Evolutionary conservation across 2,888 invertebrate genomes (phyloP).

Genomic region (Tineola bisselliella): DNA sequence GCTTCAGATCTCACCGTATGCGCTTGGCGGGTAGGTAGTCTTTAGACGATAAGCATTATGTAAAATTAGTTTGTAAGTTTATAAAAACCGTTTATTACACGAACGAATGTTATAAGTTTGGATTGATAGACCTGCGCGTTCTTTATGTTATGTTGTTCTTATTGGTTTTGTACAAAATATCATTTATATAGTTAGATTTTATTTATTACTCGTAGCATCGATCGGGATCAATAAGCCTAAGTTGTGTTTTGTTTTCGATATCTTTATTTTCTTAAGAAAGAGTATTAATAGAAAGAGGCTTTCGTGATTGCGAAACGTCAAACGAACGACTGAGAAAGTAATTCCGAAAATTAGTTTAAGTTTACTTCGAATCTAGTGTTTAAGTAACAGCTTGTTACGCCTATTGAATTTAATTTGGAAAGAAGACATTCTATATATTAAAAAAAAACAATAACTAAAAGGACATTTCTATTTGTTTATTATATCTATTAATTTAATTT

Average conservation of each 20-base stretch:
- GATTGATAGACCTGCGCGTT: conserved; percentile 62
- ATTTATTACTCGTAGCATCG: conserved; percentile 53
- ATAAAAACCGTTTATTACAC: conserved; percentile 14
- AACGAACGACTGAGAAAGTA: conserved; percentile 67
- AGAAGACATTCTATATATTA: conserved; percentile 40
- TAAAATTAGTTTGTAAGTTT: conserved; percentile 35
- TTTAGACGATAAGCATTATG: background rate
- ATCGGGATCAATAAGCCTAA: conserved; percentile 53
- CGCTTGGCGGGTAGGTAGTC: conserved; percentile 6
- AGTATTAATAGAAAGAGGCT: conserved; percentile 41
- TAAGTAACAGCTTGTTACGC: conserved; percentile 16
- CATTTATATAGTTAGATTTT: conserved; percentile 37
- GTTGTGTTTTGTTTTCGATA: conserved; percentile 47
- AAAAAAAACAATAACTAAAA: too few relatives aligned
- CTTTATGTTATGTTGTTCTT: conserved; percentile 55
- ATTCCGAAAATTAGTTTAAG: conserved; percentile 45
- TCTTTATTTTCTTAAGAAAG: conserved; percentile 56
- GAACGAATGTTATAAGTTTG: conserved; percentile 36
- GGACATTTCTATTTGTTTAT: conserved; percentile 21
- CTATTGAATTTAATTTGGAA: conserved; percentile 5
- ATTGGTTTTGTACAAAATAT: conserved; percentile 47
- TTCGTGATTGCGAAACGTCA: conserved; percentile 48
- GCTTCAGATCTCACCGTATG: conserved; percentile 27
- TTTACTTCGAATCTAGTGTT: conserved; percentile 14
- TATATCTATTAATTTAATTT: conserved; percentile 44